Percentiles rank a stretch among this genome's conserved stretches.
Conservation (phyloP, 1,140 invertebrate species). For the Panulirus ornatus region DNA sequence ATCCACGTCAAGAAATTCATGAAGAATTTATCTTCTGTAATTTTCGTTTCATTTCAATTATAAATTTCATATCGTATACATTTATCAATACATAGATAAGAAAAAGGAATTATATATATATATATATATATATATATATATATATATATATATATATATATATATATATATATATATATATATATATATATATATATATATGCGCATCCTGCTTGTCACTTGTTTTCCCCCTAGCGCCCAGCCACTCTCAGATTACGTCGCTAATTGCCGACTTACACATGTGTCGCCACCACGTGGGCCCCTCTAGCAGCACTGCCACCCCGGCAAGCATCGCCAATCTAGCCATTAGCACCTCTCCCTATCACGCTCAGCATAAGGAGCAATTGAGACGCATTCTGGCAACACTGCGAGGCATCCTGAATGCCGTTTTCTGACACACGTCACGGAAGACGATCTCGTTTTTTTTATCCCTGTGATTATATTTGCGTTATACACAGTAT, state of each 20-base stretch:
- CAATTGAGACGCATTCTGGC: neutral
- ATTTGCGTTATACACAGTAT: too few relatives aligned
- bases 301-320: neutral
- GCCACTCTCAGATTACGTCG: slow-evolving; percentile 21
- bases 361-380: neutral
- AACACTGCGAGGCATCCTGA: too few relatives aligned
- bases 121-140: slow-evolving; percentile 18
- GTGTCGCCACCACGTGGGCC: neutral
- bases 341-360: neutral
- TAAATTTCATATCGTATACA: neutral
- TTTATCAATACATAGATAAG: neutral
- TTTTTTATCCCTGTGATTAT: too few relatives aligned
- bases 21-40: too few relatives aligned
- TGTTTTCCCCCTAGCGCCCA: neutral
- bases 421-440: too few relatives aligned
- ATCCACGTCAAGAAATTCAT: too few relatives aligned
- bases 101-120: slow-evolving; percentile 20
- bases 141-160: slow-evolving; percentile 41
- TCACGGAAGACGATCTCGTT: too few relatives aligned
- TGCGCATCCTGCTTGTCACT: neutral
- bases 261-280: slow-evolving; percentile 48
- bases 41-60: neutral
- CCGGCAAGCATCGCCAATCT: too few relatives aligned
- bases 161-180: slow-evolving; percentile 9
- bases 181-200: neutral